Percentiles rank a stretch among this genome's conserved stretches.
Evolutionary conservation across 1,140 invertebrate genomes (phyloP).

Genomic region (Lutraria rhynchaena): DNA sequence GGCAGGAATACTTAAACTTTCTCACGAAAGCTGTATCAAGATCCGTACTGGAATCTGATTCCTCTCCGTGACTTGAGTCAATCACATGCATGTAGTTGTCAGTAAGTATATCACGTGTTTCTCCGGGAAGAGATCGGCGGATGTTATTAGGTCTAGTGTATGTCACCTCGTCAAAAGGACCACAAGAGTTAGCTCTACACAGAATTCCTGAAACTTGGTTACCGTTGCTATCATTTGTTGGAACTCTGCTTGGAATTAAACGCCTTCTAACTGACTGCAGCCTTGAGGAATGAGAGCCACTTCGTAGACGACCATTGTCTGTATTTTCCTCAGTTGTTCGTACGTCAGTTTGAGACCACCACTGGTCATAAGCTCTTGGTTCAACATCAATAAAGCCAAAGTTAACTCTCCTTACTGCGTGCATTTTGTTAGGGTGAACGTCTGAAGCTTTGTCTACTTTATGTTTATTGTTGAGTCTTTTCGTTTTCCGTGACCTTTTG

Average conservation of each 20-base stretch:
- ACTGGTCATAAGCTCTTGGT: constrained; percentile 17
- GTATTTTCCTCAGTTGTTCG: background rate
- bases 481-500: background rate
- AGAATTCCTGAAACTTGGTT: too few species aligned
- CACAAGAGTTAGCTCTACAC: background rate
- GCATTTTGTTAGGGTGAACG: constrained; percentile 52
- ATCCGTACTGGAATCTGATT: constrained; percentile 5
- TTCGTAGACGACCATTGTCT: background rate
- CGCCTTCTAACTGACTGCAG: constrained; percentile 6
- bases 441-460: background rate
- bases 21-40: constrained; percentile 9
- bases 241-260: constrained; percentile 1
- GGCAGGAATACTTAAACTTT: background rate
- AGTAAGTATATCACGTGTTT: background rate
- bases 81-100: background rate
- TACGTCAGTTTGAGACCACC: constrained; percentile 7
- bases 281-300: background rate
- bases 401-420: constrained; percentile 39
- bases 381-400: constrained; percentile 52
- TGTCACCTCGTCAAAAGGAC: background rate
- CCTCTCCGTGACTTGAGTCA: constrained; percentile 19
- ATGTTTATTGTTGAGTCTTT: background rate
- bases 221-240: background rate
- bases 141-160: background rate
- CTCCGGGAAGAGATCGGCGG: background rate